phyloP scores from a whole-genome alignment of 64 coral and sea anemone genomes.

The Porites australiensis region DNA sequence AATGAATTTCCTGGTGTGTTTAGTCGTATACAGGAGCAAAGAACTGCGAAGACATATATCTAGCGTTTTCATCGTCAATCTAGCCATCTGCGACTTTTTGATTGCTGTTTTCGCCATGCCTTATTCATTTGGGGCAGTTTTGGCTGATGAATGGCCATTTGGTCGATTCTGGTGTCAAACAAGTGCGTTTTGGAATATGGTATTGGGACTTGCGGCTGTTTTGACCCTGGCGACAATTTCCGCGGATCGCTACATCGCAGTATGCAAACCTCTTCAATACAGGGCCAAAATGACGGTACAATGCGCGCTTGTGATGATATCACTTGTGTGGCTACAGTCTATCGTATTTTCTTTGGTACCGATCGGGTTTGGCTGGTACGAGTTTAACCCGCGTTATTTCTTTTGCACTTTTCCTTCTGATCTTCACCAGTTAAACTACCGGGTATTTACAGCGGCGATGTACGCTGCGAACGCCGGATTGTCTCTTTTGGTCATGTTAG shows the following conservation, averaged over 20 bases:
- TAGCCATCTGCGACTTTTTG: constrained; percentile 95
- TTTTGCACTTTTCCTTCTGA: constrained; percentile 93
- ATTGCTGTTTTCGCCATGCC: constrained; percentile 97
- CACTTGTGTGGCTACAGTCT: constrained; percentile 87
- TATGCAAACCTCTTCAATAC: constrained; percentile 96
- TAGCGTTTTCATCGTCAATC: constrained; percentile 96
- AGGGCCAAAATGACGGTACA: constrained; percentile 97
- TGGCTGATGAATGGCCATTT: constrained; percentile 85
- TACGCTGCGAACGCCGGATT: constrained; percentile 84
- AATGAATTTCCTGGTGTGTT: constrained; percentile 96
- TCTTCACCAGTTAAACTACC: constrained; percentile 44
- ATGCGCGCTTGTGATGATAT: constrained; percentile 84
- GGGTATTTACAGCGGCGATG: constrained; percentile 71
- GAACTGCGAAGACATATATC: constrained; percentile 88
- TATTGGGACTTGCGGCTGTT: constrained; percentile 83
- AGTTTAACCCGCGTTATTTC: constrained; percentile 83
- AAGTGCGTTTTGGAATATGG: constrained; percentile 94
- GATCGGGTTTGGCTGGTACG: constrained; percentile 77
- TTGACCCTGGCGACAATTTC: constrained; percentile 93
- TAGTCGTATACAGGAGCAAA: constrained; percentile 93
- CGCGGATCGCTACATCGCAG: constrained; percentile 92
- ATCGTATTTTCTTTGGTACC: constrained; percentile 85
- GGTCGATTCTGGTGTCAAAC: constrained; percentile 82
- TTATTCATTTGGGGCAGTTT: constrained; percentile 84
- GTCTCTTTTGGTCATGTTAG: constrained; percentile 69